Base-by-base conservation (phyloP, 1,140 invertebrate species). In the Muscidifurax raptorellus region DNA sequence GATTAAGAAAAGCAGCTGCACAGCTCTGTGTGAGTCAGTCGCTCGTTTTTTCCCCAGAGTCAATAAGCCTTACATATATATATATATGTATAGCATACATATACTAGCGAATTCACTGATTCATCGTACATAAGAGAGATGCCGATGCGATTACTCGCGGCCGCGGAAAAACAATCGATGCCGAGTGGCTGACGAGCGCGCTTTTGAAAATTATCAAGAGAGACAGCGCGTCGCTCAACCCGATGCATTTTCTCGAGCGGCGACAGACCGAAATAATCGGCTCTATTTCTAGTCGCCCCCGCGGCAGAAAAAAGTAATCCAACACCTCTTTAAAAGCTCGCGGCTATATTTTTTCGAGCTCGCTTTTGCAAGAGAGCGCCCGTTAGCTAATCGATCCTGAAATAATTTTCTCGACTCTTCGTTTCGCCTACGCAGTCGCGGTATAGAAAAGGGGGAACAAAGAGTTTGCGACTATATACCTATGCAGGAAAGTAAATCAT, bases 121-220 rank as follows among this genome's bases (percentile, higher is more conserved):
- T 85, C 84, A 85, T 85, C 66, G 44, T 52, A n/a, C n/a, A n/a
- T n/a, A 22, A 77, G 36, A 36, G 36, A 40, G 82, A 85, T 85
- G 22, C 84, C 79, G 40, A 69, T 47, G 59, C 22, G 32, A 74
- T 82, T 82, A 82, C 66, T 32, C 78, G 40, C 79, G 27, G 75
- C 13, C 44, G 36, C 72, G 66, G 40, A 30, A 52, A 81, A 27
- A 32, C 36, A 40, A 40, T 40, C 36, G 7, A 18, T n/a, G 59
- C n/a, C n/a, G 18, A 64, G 18, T 4, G 59, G 59, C 59, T 40
- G 47, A 22, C 59, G 30, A 30, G 67, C 40, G 71, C 40, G 52
- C 36, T 36, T 64, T 22, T 15, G 15, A 22, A 15, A 5, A 22
- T 6, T 9, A n/a, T 64, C 15, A 40, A 40, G 36, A n/a, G 59